Evolutionary conservation across 1,140 invertebrate genomes (phyloP).

Genomic region (Drosophila lacteicornis): DNA sequence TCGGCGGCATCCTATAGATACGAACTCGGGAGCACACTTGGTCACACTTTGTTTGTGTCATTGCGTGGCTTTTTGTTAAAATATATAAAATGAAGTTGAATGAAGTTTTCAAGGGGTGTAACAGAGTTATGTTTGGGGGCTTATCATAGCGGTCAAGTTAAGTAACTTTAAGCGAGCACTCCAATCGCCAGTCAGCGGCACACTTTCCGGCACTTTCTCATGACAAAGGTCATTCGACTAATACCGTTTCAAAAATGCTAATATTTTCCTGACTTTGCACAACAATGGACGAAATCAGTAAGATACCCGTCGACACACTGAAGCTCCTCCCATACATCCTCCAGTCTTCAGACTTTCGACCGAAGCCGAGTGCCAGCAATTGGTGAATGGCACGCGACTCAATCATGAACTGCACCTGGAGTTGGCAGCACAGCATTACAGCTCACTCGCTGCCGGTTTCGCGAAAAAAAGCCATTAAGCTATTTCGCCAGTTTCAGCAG

Average conservation of each 20-base stretch:
- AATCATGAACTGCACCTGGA: slow-evolving; percentile 7
- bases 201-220: slow-evolving; percentile 21
- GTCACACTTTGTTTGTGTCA: background rate
- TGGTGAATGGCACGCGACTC: slow-evolving; percentile 15
- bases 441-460: background rate
- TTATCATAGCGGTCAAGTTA: background rate
- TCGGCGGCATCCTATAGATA: slow-evolving; percentile 4
- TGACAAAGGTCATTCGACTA: slow-evolving; percentile 21
- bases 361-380: background rate
- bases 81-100: background rate
- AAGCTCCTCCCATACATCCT: background rate
- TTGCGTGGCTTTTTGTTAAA: slow-evolving; percentile 1
- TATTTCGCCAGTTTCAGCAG: background rate
- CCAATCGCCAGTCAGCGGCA: slow-evolving; percentile 3
- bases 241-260: slow-evolving; percentile 13
- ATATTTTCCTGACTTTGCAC: slow-evolving; percentile 28
- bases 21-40: background rate
- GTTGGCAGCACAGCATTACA: slow-evolving; percentile 4
- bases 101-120: background rate
- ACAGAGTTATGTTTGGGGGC: background rate
- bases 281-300: slow-evolving; percentile 8
- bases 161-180: slow-evolving; percentile 9
- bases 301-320: background rate
- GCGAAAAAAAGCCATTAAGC: slow-evolving; percentile 15
- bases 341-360: background rate